Base-by-base conservation (phyloP, 2,888 invertebrate genomes). In the Morpho deidamia region DNA sequence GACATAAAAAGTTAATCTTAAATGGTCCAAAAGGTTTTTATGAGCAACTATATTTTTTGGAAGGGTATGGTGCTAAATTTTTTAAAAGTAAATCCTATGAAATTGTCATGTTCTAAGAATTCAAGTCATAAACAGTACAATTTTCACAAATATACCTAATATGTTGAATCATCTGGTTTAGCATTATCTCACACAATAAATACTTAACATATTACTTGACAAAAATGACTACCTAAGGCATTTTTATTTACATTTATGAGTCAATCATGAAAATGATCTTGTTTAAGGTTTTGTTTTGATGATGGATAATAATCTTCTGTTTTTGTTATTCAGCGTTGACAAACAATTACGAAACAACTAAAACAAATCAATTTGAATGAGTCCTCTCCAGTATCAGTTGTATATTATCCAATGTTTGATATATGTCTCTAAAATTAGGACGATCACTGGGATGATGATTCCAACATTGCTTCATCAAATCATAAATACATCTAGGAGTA, bases 381-480 rank as follows among this genome's bases (percentile, higher is more conserved):
- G 78, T 83, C 77, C 87, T 81, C 78, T 90, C 90, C 58, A 90
- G 71, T 71, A 87, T 86, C 63, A 86, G 59, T 74, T 90, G 90
- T 68, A 95, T 94, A 68, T 92, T 92, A 72, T 95, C 94, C 64
- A 97, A 89, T 54, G 94, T 94, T 70, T 95, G 94, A 75, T 95
- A 93, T 69, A 96, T 95, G 55, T 92, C 91, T 68, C 94, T 92
- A 81, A 99, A 99, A 69, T 95, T 93, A 8, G 98, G 98, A 58
- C 98, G 92, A 68, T 95, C 94, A 59, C 92, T 91, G 0, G 98
- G 96, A 74, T 96, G 95, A 67, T 94, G 92, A 71, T 95, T 95
- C 97, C 98, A 99, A 82, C 98, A 98, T 66, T 94, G 93, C 73
- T 95, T 94, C 98, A 99, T 98, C 43, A 99, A 86, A 58, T 97